Conservation (phyloP, 2,113 vertebrate species). For the Aegithalos caudatus region DNA sequence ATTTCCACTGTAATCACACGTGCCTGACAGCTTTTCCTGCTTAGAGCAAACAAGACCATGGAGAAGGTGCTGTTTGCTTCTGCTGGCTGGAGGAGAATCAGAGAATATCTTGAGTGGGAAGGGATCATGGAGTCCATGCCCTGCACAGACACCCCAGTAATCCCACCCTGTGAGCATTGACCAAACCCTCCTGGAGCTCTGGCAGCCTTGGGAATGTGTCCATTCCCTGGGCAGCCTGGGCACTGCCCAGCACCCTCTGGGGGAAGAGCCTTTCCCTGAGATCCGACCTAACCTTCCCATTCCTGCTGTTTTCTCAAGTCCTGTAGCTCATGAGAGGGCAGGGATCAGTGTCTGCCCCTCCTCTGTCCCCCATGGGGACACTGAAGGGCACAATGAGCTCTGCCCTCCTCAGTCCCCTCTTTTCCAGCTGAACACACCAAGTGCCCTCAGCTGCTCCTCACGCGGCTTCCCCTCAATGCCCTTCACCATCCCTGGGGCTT, state of each 20-base stretch:
- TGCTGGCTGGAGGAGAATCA: neutral
- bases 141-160: neutral
- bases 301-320: too few species aligned
- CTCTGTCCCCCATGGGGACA: neutral
- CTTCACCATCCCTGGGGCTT: neutral
- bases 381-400: neutral
- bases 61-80: neutral
- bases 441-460: neutral
- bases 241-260: neutral
- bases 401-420: neutral
- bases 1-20: rapidly evolving
- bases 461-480: neutral
- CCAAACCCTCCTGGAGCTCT: neutral
- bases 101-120: neutral
- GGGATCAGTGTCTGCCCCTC: neutral
- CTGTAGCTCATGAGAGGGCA: too few species aligned
- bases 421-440: neutral
- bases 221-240: neutral
- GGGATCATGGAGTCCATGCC: rapidly evolving
- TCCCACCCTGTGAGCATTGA: rapidly evolving
- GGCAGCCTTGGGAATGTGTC: rapidly evolving
- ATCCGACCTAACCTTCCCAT: too few species aligned
- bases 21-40: neutral
- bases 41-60: neutral
- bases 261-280: neutral